Evolutionary conservation across 2,113 vertebrate species (phyloP).

Genomic region (Aleadryas rufinucha): DNA sequence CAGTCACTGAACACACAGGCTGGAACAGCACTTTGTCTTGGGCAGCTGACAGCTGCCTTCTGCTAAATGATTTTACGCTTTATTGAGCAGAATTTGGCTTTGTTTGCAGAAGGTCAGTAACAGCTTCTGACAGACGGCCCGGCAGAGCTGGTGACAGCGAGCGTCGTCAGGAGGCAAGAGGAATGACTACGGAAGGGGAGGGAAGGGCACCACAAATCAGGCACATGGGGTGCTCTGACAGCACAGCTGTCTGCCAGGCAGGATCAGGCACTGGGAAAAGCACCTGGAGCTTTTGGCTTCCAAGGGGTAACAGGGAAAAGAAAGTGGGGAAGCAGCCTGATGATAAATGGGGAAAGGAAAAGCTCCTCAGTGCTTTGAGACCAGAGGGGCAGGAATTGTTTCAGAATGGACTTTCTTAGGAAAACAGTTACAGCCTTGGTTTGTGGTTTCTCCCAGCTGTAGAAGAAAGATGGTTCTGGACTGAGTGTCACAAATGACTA

Average conservation of each 20-base stretch:
- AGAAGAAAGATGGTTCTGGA: not conserved
- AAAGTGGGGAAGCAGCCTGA: not conserved
- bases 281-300: not conserved
- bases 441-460: not conserved
- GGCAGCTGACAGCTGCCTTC: not conserved
- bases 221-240: not conserved
- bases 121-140: not conserved
- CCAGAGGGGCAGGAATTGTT: not conserved
- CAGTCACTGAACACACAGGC: not conserved
- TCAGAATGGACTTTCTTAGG: not conserved
- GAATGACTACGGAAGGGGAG: not conserved
- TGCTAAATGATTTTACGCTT: not conserved
- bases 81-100: not conserved
- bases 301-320: not conserved
- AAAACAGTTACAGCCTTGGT: not conserved
- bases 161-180: not conserved
- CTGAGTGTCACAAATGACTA: not conserved
- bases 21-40: not conserved
- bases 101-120: slow-evolving; percentile 11
- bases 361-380: not conserved
- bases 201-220: not conserved
- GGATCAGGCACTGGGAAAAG: not conserved
- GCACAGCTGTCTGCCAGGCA: not conserved
- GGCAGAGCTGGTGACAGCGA: not conserved
- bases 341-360: not conserved